Evolutionary conservation across 92 coral and sea anemone species (phyloP), one percentile per base, ranked within the genome.

Genomic region (Actinostola sp.): DNA sequence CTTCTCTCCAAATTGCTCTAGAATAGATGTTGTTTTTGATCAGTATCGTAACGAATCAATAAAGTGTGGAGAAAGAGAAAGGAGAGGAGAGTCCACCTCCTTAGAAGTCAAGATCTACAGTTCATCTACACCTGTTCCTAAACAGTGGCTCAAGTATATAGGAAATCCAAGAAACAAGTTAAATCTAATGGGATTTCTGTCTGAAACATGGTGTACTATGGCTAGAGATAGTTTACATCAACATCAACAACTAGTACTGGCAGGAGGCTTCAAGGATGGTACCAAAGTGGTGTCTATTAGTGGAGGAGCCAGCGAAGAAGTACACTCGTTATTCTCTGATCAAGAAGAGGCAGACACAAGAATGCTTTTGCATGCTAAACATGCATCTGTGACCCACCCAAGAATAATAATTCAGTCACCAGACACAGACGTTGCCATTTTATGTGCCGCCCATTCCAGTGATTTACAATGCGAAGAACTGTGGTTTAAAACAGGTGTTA

Each of bases 101-200:
- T 44, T 84, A 3, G 70, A 71, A 30, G 73, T 71, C 13, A 63
- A 44, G 5, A 78, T 84, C 15, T 8, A 45, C 20, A 24, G 85
- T 2, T 36, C 67, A 21, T 41, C 62, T 27, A 78, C 81, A 14
- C 84, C 84, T 19, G 42, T 71, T 3, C 89, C 80, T 12, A 72
- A 70, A 36, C 81, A 84, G 26, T 84, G 80, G 74, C 21, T 20
- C 13, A 84, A 78, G 72, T 78, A 78, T 56, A 84, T 71, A 15
- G 11, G 35, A n/a, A 85, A 79, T 55, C 78, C 77, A 6, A 75
- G 32, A 60, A 79, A 85, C 29, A 79, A 79, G 61, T 70, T 15
- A 20, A 76, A 76, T 20, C 76, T 76, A 60, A 7, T 51, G 41
- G 76, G 10, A 10, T 74, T 73, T 38, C 26, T 82, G 69, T 6